These are phyloP conservation scores for Achroia grisella DNA, from an alignment of 1,140 invertebrate genomes.

Conservation along the genomic window DNA sequence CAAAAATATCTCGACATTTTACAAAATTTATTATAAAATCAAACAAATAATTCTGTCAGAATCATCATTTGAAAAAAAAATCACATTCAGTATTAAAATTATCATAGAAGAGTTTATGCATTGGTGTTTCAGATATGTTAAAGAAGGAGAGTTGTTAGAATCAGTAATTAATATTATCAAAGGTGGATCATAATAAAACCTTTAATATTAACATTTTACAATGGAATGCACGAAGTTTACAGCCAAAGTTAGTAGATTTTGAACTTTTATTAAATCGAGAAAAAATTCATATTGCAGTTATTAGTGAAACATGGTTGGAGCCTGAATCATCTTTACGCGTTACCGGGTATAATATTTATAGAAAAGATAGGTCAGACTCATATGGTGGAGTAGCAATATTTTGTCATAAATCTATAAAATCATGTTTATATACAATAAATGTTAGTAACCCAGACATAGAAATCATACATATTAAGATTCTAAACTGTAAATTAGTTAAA, in stretches of 20 bases:
- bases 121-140: neutral
- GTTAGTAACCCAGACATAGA: slow-evolving; percentile 5
- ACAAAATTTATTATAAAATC: too few species aligned
- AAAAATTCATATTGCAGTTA: slow-evolving; percentile 8
- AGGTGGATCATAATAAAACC: neutral
- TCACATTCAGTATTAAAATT: too few species aligned
- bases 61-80: too few species aligned
- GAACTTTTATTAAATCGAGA: slow-evolving; percentile 4
- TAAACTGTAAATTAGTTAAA: slow-evolving; percentile 6
- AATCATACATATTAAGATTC: neutral
- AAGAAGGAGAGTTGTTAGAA: neutral
- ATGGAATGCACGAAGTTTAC: slow-evolving; percentile 9
- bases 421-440: neutral
- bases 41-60: too few species aligned
- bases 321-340: neutral
- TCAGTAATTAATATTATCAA: neutral
- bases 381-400: slow-evolving; percentile 12
- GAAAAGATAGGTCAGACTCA: slow-evolving; percentile 7
- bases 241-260: slow-evolving; percentile 7
- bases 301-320: slow-evolving; percentile 12
- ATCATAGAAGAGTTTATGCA: too few species aligned
- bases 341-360: slow-evolving; percentile 6
- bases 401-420: slow-evolving; percentile 6
- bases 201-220: slow-evolving; percentile 7
- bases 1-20: too few species aligned